Evolutionary conservation across 2,888 invertebrate genomes (phyloP).

Genomic region (Alsophila aescularia): DNA sequence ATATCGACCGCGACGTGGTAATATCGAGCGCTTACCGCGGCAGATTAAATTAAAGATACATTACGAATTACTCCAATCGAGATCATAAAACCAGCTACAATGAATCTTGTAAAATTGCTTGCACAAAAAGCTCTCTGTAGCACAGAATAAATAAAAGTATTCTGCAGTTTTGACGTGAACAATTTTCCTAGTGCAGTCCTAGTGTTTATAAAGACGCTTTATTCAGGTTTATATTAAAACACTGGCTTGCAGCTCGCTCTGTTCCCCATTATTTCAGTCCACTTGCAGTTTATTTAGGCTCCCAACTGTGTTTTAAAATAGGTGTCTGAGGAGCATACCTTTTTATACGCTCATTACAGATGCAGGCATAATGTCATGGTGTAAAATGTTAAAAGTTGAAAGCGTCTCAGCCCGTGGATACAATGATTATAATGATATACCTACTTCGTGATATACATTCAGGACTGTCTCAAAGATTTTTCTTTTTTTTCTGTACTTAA

Average conservation of each 20-base stretch:
- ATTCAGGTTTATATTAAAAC: not conserved
- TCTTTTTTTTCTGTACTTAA: too few species aligned
- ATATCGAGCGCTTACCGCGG: not conserved
- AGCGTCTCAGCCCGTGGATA: too few species aligned
- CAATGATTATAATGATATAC: too few species aligned
- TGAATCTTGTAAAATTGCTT: slow-evolving; percentile 15
- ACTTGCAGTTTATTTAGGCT: slow-evolving; percentile 1
- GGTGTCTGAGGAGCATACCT: not conserved
- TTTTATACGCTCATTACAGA: slow-evolving; percentile 11
- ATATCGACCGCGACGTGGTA: not conserved
- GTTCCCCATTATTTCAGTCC: slow-evolving; percentile 1
- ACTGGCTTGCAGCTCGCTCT: too few species aligned
- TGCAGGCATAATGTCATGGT: slow-evolving; percentile 4
- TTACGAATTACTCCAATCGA: slow-evolving; percentile 23
- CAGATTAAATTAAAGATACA: slow-evolving; percentile 29
- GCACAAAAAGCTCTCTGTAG: slow-evolving; percentile 2
- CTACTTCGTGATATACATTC: too few species aligned
- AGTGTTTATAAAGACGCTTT: not conserved
- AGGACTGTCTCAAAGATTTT: too few species aligned
- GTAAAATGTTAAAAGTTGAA: slow-evolving; percentile 3
- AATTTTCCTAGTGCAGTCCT: not conserved
- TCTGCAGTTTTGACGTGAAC: not conserved
- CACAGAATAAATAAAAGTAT: too few species aligned
- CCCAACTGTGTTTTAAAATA: slow-evolving; percentile 8
- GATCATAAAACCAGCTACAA: slow-evolving; percentile 17